phyloP scores from a whole-genome alignment of 2,113 vertebrate species.

The Vulpes ferrilata region DNA sequence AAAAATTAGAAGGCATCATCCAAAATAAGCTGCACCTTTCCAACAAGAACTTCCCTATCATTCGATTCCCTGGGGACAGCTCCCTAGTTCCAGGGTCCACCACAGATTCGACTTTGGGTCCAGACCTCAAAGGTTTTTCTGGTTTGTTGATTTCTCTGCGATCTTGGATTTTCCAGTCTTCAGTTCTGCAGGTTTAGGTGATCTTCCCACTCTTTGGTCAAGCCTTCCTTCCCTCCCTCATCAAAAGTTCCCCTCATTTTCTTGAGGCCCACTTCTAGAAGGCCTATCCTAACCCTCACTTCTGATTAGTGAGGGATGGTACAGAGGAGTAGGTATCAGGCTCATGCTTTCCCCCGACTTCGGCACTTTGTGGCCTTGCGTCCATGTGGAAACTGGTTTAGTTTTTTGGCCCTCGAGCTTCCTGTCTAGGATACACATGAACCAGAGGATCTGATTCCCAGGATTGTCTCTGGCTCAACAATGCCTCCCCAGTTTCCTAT shows the following conservation, averaged over 20 bases:
- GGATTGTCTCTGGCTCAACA: neutral
- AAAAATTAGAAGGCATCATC: conserved; percentile 19
- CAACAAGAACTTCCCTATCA: neutral
- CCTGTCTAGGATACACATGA: neutral
- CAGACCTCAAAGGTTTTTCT: neutral
- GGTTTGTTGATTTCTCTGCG: neutral
- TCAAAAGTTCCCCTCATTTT: neutral
- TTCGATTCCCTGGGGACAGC: neutral
- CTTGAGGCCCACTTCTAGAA: neutral
- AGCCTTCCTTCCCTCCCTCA: neutral
- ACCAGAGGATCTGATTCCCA: neutral
- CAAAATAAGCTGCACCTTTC: neutral
- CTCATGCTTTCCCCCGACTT: neutral
- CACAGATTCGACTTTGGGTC: neutral
- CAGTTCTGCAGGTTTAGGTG: neutral
- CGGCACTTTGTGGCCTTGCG: neutral
- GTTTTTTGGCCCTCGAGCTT: neutral
- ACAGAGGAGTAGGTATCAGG: neutral
- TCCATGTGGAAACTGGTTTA: neutral
- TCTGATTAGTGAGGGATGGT: neutral
- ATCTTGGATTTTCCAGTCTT: neutral
- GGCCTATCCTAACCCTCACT: neutral
- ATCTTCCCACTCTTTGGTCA: neutral
- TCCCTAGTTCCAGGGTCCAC: neutral
- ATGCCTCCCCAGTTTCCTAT: neutral